These are phyloP conservation scores for Drosophila prosaltans DNA, from an alignment of 1,140 invertebrate genomes.

Conservation along the genomic window DNA sequence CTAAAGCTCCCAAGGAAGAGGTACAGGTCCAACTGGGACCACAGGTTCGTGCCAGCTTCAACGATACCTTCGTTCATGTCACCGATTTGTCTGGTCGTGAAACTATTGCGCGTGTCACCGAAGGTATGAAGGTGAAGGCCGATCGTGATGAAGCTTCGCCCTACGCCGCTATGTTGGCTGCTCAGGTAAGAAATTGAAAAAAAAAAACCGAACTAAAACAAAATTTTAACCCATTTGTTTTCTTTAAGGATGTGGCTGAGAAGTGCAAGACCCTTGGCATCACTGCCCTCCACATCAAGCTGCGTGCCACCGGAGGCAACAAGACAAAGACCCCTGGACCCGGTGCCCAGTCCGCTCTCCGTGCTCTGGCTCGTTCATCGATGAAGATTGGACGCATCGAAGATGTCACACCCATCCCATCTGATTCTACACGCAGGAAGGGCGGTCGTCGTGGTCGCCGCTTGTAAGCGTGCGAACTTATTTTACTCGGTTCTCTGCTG, in stretches of 20 bases:
- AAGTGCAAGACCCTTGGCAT: conserved; percentile 98
- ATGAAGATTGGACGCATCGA: conserved; percentile 99
- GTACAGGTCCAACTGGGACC: conserved; percentile 98
- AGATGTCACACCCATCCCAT: conserved; percentile 99
- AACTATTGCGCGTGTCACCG: conserved; percentile 99
- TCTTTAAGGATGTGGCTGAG: conserved; percentile 96
- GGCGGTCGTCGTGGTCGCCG: conserved; percentile 99
- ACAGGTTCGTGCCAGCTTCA: conserved; percentile 98
- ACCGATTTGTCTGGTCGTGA: conserved; percentile 99
- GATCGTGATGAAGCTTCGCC: conserved; percentile 99
- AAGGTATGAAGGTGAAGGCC: conserved; percentile 99
- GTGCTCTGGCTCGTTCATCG: conserved; percentile 98
- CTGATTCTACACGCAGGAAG: conserved; percentile 99
- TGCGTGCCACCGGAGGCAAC: conserved; percentile 99
- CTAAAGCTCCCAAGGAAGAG: conserved; percentile 98
- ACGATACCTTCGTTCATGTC: conserved; percentile 99
- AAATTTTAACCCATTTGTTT: not conserved
- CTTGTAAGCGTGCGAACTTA: conserved; percentile 88
- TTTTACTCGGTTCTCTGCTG: conserved; percentile 3
- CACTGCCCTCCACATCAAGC: conserved; percentile 98
- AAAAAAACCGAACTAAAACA: not conserved
- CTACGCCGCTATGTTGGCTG: conserved; percentile 99
- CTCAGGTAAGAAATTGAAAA: conserved; percentile 88
- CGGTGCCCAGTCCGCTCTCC: conserved; percentile 98
- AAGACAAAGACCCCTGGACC: conserved; percentile 99